Conservation (phyloP, 1,140 invertebrate genomes). For the Pteromalus puparum region DNA sequence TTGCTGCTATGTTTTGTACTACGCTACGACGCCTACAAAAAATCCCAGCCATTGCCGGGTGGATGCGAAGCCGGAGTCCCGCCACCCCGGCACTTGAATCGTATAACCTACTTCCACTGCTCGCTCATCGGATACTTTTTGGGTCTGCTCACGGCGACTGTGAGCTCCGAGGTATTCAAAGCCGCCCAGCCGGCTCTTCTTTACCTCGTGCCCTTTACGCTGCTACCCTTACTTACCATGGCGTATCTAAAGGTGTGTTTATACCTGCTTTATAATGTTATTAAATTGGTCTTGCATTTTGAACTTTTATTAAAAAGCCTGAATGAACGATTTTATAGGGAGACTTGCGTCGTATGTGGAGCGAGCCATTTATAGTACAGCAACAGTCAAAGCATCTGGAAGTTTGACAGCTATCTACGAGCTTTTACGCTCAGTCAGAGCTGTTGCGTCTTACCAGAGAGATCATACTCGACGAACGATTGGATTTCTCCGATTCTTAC, state of each 20-base stretch:
- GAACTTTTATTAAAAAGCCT: conserved; percentile 30
- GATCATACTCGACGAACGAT: conserved; percentile 21
- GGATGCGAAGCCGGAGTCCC: conserved; percentile 87
- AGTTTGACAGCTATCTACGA: conserved; percentile 77
- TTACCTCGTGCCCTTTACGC: conserved; percentile 97
- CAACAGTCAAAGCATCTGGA: conserved; percentile 85
- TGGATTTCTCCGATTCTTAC: neutral
- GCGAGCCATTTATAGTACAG: conserved; percentile 94
- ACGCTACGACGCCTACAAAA: conserved; percentile 97
- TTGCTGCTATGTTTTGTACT: conserved; percentile 96
- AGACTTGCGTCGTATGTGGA: conserved; percentile 97
- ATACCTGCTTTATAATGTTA: neutral
- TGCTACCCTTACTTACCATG: conserved; percentile 96
- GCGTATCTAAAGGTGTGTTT: conserved; percentile 93
- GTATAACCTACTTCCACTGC: conserved; percentile 95
- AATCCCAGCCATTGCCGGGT: conserved; percentile 84
- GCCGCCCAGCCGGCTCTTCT: conserved; percentile 97
- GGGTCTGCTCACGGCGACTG: conserved; percentile 96
- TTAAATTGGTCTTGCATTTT: conserved; percentile 34
- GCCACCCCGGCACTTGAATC: conserved; percentile 82
- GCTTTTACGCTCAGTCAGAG: conserved; percentile 15
- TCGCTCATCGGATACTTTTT: conserved; percentile 98
- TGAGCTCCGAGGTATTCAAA: conserved; percentile 98
- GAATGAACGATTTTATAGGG: conserved; percentile 79
- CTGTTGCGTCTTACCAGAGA: conserved; percentile 16